Evolutionary conservation across 2,888 invertebrate species (phyloP), one percentile per base, ranked within the genome.

Genomic region (Tetragnatha montana): DNA sequence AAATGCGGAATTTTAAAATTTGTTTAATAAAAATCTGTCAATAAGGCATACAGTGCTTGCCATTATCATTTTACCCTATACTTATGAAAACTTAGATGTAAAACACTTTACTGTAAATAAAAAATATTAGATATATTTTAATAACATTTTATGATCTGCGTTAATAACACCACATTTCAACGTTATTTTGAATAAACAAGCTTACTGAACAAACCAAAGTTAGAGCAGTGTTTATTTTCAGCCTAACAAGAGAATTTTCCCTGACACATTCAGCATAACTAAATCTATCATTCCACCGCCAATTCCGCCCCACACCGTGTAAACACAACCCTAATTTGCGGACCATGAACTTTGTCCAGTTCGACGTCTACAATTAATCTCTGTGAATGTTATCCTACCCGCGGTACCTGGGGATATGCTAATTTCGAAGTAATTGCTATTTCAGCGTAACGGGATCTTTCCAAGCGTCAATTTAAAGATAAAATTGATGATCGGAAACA

Each of bases 351-450:
- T 68, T 83, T 78, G 88, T 82, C 88, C 73, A 70, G 73, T 76
- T 79, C 68, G 76, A 83, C 88, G 76, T 78, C 78, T 49, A 68
- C 79, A 78, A 83, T 83, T 82, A 83, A 82, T 88, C 83, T 82
- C 73, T 51, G 14, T 8, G 60, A 82, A 60, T 68, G 21, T 22
- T 68, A 35, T 17, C 49, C 86, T 50, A 50, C 51, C 21, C 71
- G 22, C n/a, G 71, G 49, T 81, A 81, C 70, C 79, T 83, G 88
- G 51, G 83, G 88, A 88, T 88, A 88, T 88, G 88, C 73, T 88
- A 88, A 88, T 88, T 88, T 83, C 73, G 70, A 87, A 81, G 87
- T 87, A 87, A 87, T 87, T 87, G 87, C 76, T 51, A 83, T 88
- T 88, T 88, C 83, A 73, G 73, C 73, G 88, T 68, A 73, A 60